Evolutionary conservation across 2,888 invertebrate species (phyloP).

Genomic region (Platycheirus rosarum): DNA sequence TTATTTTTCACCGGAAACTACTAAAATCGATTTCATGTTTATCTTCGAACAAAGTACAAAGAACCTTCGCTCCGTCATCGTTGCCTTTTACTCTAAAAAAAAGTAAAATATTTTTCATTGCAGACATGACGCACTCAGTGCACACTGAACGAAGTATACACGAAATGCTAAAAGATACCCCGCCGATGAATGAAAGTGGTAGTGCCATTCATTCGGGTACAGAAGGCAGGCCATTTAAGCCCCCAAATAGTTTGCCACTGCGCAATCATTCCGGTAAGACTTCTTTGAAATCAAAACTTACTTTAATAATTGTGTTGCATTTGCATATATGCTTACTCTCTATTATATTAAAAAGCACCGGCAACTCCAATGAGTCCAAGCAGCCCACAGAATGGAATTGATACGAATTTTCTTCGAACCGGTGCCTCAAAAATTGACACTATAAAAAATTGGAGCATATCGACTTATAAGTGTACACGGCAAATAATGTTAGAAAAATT

Average conservation of each 20-base stretch:
- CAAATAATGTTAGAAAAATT: slow-evolving; percentile 98
- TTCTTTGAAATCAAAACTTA: slow-evolving; percentile 1
- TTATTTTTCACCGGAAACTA: slow-evolving; percentile 47
- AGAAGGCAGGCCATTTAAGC: slow-evolving; percentile 86
- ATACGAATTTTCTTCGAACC: slow-evolving; percentile 79
- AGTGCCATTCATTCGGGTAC: slow-evolving; percentile 90
- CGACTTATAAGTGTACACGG: slow-evolving; percentile 98
- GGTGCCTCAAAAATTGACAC: slow-evolving; percentile 92
- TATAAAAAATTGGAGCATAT: slow-evolving; percentile 98
- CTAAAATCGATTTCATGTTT: slow-evolving; percentile 73
- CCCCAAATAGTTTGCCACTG: slow-evolving; percentile 88
- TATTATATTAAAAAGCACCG: slow-evolving; percentile 78
- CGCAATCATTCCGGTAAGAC: slow-evolving; percentile 86
- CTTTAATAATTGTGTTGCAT: slow-evolving; percentile 8
- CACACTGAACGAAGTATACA: slow-evolving; percentile 85
- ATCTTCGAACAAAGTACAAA: slow-evolving; percentile 60
- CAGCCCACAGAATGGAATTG: slow-evolving; percentile 78
- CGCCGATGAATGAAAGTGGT: slow-evolving; percentile 89
- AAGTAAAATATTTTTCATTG: slow-evolving; percentile 23
- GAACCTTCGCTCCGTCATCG: slow-evolving; percentile 37
- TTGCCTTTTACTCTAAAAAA: slow-evolving; percentile 1
- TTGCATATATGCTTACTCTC: neutral
- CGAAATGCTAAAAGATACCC: slow-evolving; percentile 93
- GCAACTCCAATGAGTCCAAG: slow-evolving; percentile 83
- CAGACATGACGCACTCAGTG: slow-evolving; percentile 78